A percentile compares a stretch with the other conserved stretches of the same genome.
phyloP scores from a whole-genome alignment of 2,113 vertebrate species.

The Solenodon paradoxus region DNA sequence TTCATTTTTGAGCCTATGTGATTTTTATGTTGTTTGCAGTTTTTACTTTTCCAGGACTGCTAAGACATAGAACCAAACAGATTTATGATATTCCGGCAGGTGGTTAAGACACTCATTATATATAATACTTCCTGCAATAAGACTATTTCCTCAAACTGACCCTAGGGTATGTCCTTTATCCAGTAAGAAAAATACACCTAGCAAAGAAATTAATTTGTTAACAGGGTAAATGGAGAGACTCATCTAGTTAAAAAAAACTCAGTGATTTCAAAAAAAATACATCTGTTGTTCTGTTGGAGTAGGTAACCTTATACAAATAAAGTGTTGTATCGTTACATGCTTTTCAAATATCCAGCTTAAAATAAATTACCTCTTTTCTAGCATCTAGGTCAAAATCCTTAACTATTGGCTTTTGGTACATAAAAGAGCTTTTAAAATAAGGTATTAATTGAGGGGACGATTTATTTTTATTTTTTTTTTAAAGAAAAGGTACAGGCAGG shows the following conservation, averaged over 20 bases:
- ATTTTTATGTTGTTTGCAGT: neutral
- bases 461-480: no score
- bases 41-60: neutral
- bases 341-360: slow-evolving; percentile 1
- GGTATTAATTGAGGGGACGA: neutral
- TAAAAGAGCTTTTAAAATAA: slow-evolving; percentile 25
- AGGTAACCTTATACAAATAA: slow-evolving; percentile 27
- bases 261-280: slow-evolving; percentile 22
- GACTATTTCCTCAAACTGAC: slow-evolving; percentile 4
- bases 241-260: neutral
- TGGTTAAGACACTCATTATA: slow-evolving; percentile 4
- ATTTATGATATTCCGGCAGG: neutral
- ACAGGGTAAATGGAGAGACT: neutral
- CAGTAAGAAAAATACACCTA: neutral
- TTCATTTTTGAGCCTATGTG: slow-evolving; percentile 10
- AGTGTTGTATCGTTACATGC: neutral
- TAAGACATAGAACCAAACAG: neutral
- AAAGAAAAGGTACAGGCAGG: no score
- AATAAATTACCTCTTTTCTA: neutral
- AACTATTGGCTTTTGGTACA: slow-evolving; percentile 21
- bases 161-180: neutral
- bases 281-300: neutral
- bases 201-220: neutral
- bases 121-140: neutral
- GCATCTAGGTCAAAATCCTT: slow-evolving; percentile 6